Evolutionary conservation across 92 coral and sea anemone species (phyloP), one percentile per base, ranked within the genome.

Genomic region (Muricea muricata): DNA sequence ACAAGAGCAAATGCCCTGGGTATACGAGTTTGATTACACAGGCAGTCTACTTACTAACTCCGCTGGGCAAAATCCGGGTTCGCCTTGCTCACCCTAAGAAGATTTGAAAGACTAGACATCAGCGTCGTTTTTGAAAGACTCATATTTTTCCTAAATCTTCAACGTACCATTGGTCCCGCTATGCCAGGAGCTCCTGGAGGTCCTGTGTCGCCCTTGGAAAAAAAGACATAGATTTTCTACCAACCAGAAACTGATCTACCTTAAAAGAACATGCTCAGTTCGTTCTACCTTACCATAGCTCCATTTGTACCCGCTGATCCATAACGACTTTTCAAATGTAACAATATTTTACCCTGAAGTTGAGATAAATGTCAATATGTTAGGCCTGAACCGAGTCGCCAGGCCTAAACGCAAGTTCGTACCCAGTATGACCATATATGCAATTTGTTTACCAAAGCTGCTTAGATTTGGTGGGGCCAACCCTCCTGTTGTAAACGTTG

Each of bases 271-370:
- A n/a, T n/a, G n/a, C n/a, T n/a, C n/a, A n/a, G n/a, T n/a, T n/a
- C n/a, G n/a, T 0, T 45, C 15, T 2, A 28, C 18, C 70, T 37
- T 63, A 89, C 92, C 89, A 52, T 78, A 25, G 86, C 12, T 1
- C 92, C 92, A 12, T 31, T 42, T 58, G 48, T n/a, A 33, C 92
- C 92, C 4, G 13, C 56, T 37, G 82, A 28, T 24, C 92, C 92
- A 57, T 84, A 81, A n/a, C 33, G 71, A 0, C 92, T 88, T 57
- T 85, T 89, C 78, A 89, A 58, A 52, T 72, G 58, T 11, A 89
- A 65, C 83, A 89, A 57, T 73, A 89, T 84, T 61, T 35, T 84
- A 42, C 83, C 92, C 92, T 89, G 63, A 23, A 61, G 37, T 29
- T 25, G 1, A 28, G 23, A 28, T 63, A 28, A 63, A 63, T 21